These are phyloP conservation scores for Campoplex nolae DNA, from an alignment of 2,888 invertebrate species.

Conservation along the genomic window DNA sequence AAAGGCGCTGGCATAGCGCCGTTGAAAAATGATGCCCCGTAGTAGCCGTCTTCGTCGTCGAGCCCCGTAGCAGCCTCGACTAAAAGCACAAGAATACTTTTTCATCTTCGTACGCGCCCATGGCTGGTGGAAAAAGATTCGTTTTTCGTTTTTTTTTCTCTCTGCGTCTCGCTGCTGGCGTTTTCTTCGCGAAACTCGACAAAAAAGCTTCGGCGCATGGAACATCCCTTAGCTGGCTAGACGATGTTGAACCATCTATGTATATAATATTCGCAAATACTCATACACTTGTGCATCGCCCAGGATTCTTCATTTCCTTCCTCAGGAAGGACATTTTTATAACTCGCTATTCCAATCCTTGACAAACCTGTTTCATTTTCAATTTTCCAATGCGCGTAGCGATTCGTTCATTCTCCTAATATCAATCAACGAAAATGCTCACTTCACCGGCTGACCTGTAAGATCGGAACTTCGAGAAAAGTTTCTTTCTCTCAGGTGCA, in stretches of 20 bases:
- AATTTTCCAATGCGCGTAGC: slow-evolving; percentile 22
- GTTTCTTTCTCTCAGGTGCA: neutral
- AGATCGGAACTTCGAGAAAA: neutral
- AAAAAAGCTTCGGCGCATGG: slow-evolving; percentile 59
- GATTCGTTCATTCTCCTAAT: neutral
- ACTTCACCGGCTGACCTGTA: neutral
- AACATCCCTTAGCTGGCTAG: slow-evolving; percentile 58
- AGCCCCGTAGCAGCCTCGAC: slow-evolving; percentile 74
- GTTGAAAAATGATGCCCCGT: slow-evolving; percentile 83
- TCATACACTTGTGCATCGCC: neutral
- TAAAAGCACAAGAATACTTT: slow-evolving; percentile 78
- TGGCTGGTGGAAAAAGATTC: slow-evolving; percentile 52
- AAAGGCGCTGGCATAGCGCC: slow-evolving; percentile 70
- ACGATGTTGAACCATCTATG: slow-evolving; percentile 25
- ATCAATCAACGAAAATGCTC: neutral
- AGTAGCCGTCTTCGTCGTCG: slow-evolving; percentile 65
- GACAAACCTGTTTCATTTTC: slow-evolving; percentile 35
- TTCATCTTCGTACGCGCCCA: slow-evolving; percentile 54
- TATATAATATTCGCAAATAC: neutral
- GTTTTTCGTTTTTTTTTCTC: neutral
- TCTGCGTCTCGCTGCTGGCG: slow-evolving; percentile 44
- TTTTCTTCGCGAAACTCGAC: slow-evolving; percentile 42
- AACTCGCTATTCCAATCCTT: slow-evolving; percentile 49
- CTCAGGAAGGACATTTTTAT: slow-evolving; percentile 32
- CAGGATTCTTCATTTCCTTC: slow-evolving; percentile 12